Base-by-base conservation (phyloP, 2,113 vertebrate genomes). In the Xenus cinereus region DNA sequence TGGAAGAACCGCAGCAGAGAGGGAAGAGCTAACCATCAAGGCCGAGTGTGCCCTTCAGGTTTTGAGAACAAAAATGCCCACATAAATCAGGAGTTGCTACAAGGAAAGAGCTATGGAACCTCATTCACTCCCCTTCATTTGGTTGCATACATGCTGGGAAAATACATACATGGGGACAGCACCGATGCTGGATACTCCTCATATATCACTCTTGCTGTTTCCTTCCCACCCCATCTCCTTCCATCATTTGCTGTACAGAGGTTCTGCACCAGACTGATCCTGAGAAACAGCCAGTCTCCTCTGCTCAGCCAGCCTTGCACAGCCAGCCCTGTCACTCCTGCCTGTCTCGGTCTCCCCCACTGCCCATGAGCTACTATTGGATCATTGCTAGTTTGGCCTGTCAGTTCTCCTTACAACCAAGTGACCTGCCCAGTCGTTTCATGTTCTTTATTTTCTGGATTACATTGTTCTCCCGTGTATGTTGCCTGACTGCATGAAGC, bases 401-500 rank as follows among this genome's bases (percentile, higher is more conserved):
- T 96, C 95, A 91, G 93, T 90, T 92, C 83, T 93, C 84, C 84
- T 94, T 95, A 56, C 48, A 77, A 63, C 80, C 96, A 90, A 84
- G 79, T 14, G 20, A 95, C 89, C 88, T 94, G 73, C 77, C 91
- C 77, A 68, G 88, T 73, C n/a, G 9, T 86, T 98, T 95, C 89
- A 84, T 45, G 48, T 87, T 95, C 94, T 92, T 66, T 95, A 64
- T 97, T 97, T 96, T 94, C 94, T 97, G 92, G 91, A 96, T 97
- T 94, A 81, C 78, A 48, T 84, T 96, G 95, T 97, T 97, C 94
- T 97, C 93, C 81, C 56, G 84, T 94, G 84, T 91, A 63, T 82
- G 81, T 90, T 91, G 84, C 76, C 83, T 95, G 83, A 91, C 67
- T 87, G 66, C 84, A 82, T 82, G 76, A 91, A 94, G 88, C 73